phyloP scores from a whole-genome alignment of 2,113 vertebrate genomes.

The Bos taurus region ARS-UCD2.0 NC_037331.1:85474001-85474500 shows the following conservation, averaged over 20 bases:
- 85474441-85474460: not conserved
- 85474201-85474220: not conserved
- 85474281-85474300: not conserved
- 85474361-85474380: conserved; percentile 11
- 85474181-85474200: not conserved
- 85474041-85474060: not conserved
- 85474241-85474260: not conserved
- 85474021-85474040: not conserved
- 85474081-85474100: not conserved
- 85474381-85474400: conserved; percentile 17
- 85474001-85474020: not conserved
- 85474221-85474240: not conserved
- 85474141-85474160: not conserved
- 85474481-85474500: conserved; percentile 7
- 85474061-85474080: not conserved
- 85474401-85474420: not conserved
- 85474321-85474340: not conserved
- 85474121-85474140: not conserved
- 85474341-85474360: not conserved
- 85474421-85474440: not conserved
- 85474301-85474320: not conserved
- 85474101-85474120: not conserved
- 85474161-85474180: conserved; percentile 2
- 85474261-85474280: not conserved
- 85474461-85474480: not conserved